These are phyloP conservation scores for Dolichotis patagonum DNA, from an alignment of 2,113 vertebrate species.

Conservation along the genomic window DNA sequence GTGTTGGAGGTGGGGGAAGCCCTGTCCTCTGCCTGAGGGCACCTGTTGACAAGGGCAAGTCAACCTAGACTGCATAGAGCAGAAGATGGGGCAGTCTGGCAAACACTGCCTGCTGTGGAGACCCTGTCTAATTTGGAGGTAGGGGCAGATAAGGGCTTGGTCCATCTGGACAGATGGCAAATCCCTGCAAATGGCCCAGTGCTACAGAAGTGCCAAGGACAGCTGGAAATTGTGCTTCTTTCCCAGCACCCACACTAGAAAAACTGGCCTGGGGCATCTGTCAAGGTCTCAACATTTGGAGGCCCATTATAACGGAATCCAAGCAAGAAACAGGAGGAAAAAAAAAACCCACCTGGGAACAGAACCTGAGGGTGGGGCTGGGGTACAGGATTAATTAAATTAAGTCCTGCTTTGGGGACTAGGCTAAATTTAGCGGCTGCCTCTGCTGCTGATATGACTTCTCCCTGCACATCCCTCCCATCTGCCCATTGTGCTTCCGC, in stretches of 20 bases:
- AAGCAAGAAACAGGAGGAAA: not conserved
- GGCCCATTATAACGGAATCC: conserved; percentile 58
- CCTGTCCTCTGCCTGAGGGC: not conserved
- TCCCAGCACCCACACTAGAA: not conserved
- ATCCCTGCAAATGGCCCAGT: not conserved
- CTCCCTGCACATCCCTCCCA: conserved; percentile 49
- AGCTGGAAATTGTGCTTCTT: conserved; percentile 20
- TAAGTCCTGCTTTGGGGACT: conserved; percentile 75
- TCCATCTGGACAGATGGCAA: not conserved
- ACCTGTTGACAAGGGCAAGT: not conserved
- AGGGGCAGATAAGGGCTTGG: not conserved
- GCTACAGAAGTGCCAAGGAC: not conserved
- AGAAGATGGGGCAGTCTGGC: not conserved
- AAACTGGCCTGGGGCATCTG: conserved; percentile 76
- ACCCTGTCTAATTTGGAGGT: not conserved
- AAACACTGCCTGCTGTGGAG: not conserved
- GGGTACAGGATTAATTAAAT: conserved; percentile 77
- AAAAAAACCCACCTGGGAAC: conserved; percentile 64
- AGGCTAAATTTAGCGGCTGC: conserved; percentile 78
- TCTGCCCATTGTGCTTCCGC: conserved; percentile 58
- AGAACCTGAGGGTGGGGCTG: conserved; percentile 10
- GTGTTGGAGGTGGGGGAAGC: not conserved
- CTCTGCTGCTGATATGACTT: conserved; percentile 50
- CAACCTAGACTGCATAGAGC: not conserved
- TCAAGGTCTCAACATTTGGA: conserved; percentile 65